Base-by-base conservation (phyloP, 2,113 vertebrate species). In the Rhinolophus ferrumequinum region DNA sequence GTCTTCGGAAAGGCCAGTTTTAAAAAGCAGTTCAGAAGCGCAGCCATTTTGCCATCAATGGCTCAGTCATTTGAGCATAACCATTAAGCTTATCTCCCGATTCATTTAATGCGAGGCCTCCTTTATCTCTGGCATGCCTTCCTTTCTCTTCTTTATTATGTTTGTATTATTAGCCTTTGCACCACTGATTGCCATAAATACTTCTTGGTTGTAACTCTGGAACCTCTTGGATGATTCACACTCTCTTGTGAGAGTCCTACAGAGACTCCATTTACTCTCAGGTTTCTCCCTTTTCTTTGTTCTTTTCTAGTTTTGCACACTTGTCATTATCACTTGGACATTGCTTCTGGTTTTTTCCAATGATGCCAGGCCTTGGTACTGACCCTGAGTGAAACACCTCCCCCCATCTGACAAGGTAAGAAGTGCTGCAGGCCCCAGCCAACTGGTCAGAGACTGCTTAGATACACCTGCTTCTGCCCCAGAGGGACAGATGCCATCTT, bases 1-100 rank as follows among this genome's bases (percentile, higher is more conserved):
- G 83, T 97, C 96, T 98, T 95, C 93, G 95, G 93, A 98, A 97
- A 96, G 94, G 97, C 83, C 87, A 93, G 92, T 93, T 93, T 96
- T 95, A 93, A 95, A 93, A 97, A 96, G 95, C 92, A 90, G 86
- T 96, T 96, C 93, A 72, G 96, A 62, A 95, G 86, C 91, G 92
- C 72, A 85, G 87, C 84, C 88, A 93, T 95, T 95, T 92, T 64
- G 84, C 88, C 96, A 96, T 95, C 94, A 85, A 93, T 75, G 97
- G 94, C 88, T 88, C 95, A 88, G 97, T 96, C 95, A 93, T 88
- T 88, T 52, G 92, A 93, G 56, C 88, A 88, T 77, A 96, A 97
- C 96, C 97, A 91, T 91, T 96, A 95, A 64, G 85, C 79, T 90
- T 56, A 94, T 91, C 90, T 97, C 93, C 88, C 88, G 82, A 24